Percentiles rank a stretch among this genome's conserved stretches.
These are phyloP conservation scores for Phaethon lepturus DNA, from an alignment of 2,113 vertebrate genomes.

Conservation along the genomic window DNA sequence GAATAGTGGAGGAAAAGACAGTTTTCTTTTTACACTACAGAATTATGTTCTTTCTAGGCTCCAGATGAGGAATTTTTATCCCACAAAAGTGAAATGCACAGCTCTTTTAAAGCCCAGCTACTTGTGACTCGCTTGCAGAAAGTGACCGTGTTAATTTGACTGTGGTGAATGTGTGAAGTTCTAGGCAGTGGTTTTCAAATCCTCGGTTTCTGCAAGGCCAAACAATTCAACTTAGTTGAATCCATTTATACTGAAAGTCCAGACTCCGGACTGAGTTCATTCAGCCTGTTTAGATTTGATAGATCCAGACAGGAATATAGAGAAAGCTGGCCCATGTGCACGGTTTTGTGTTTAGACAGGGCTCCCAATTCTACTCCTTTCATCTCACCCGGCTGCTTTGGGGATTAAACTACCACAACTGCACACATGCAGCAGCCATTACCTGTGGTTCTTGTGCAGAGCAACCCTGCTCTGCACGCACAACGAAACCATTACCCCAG, in stretches of 20 bases:
- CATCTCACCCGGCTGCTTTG: neutral
- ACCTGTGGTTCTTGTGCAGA: neutral
- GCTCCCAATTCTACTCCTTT: neutral
- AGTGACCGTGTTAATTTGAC: neutral
- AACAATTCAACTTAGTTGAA: neutral
- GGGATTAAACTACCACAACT: neutral
- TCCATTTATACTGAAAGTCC: neutral
- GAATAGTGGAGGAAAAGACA: neutral
- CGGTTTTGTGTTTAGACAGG: neutral
- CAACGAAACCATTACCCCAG: accelerated
- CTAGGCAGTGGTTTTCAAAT: neutral
- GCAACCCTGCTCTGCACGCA: neutral
- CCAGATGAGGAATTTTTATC: neutral
- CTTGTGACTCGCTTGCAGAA: neutral
- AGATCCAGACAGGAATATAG: neutral
- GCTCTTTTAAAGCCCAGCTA: neutral
- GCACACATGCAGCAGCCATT: neutral
- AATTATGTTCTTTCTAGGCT: neutral
- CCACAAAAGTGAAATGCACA: neutral
- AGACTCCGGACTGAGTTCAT: neutral
- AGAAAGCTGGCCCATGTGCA: neutral
- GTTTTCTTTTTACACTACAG: neutral
- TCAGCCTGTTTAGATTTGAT: neutral
- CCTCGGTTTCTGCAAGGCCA: neutral
- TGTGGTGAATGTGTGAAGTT: neutral